Evolutionary conservation across 23 tunicate species (phyloP).

Genomic region (Aplidium turbinatum): DNA sequence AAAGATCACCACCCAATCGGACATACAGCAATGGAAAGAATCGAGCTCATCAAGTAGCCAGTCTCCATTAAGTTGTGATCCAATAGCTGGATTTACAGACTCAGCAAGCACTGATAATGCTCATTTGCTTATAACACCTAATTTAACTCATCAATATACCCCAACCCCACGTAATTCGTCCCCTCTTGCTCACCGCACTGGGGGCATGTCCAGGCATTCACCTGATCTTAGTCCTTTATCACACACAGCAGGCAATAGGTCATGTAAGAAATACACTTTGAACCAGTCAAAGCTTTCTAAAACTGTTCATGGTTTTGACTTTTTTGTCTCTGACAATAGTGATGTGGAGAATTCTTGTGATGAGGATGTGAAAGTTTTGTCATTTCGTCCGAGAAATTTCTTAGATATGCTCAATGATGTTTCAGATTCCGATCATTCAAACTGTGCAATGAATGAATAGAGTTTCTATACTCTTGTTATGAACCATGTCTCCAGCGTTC

Average conservation of each 20-base stretch:
- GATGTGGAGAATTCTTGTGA: constrained; percentile 25
- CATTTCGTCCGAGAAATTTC: constrained; percentile 62
- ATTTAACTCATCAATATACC: constrained; percentile 1
- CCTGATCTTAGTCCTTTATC: constrained; percentile 74
- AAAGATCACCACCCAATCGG: too few relatives aligned
- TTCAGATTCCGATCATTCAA: constrained; percentile 59
- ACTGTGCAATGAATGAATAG: too few relatives aligned
- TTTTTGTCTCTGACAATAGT: constrained; percentile 42
- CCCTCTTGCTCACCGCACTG: constrained; percentile 34
- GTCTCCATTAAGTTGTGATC: too few relatives aligned
- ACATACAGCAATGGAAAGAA: too few relatives aligned
- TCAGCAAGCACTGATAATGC: not conserved
- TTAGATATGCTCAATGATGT: constrained; percentile 67
- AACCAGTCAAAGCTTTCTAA: not conserved
- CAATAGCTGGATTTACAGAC: not conserved
- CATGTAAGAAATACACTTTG: not conserved
- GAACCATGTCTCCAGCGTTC: too few relatives aligned
- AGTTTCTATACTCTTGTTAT: too few relatives aligned
- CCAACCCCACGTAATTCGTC: constrained; percentile 76
- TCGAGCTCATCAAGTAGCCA: too few relatives aligned
- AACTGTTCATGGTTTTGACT: constrained; percentile 31
- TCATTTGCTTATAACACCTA: constrained; percentile 51
- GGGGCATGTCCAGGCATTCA: constrained; percentile 7
- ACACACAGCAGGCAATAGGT: not conserved
- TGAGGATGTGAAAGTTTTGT: constrained; percentile 8